A percentile compares a stretch with the other conserved stretches of the same genome.
Conservation (phyloP, 2,888 invertebrate species). For the Ophraella communa region DNA sequence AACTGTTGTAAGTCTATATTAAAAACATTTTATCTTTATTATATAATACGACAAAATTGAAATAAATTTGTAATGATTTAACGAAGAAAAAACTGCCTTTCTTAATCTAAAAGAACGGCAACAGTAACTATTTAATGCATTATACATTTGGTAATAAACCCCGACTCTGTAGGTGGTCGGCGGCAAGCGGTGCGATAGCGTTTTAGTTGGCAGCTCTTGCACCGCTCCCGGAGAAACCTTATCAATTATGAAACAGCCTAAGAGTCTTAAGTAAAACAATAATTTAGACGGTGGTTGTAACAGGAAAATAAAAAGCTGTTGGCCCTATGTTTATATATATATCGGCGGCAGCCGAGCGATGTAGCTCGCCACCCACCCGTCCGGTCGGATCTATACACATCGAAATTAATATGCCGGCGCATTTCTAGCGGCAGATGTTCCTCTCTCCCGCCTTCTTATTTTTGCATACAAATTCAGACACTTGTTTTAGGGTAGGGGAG, state of each 20-base stretch:
- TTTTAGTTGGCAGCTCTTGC: constrained; percentile 35
- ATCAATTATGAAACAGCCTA: constrained; percentile 59
- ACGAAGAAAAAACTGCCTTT: neutral
- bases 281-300: constrained; percentile 57
- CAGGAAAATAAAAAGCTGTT: constrained; percentile 57
- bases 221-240: constrained; percentile 50
- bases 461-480: constrained; percentile 43
- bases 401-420: constrained; percentile 54
- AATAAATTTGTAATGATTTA: too few relatives aligned
- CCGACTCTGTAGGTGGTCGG: neutral
- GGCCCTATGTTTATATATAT: too few relatives aligned
- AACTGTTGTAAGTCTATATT: too few relatives aligned
- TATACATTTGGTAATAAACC: constrained; percentile 1
- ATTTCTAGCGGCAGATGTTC: constrained; percentile 56
- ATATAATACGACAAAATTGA: too few relatives aligned
- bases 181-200: constrained; percentile 14
- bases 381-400: constrained; percentile 44
- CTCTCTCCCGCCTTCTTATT: constrained; percentile 49
- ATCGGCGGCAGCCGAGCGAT: constrained; percentile 17
- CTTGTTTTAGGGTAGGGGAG: neutral
- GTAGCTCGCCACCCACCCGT: constrained; percentile 36
- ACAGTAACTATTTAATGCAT: neutral
- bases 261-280: constrained; percentile 59
- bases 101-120: neutral
- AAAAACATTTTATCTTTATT: too few relatives aligned